These are phyloP conservation scores for Ammodytes dubius DNA, from an alignment of 2,113 vertebrate genomes.

Conservation along the genomic window DNA sequence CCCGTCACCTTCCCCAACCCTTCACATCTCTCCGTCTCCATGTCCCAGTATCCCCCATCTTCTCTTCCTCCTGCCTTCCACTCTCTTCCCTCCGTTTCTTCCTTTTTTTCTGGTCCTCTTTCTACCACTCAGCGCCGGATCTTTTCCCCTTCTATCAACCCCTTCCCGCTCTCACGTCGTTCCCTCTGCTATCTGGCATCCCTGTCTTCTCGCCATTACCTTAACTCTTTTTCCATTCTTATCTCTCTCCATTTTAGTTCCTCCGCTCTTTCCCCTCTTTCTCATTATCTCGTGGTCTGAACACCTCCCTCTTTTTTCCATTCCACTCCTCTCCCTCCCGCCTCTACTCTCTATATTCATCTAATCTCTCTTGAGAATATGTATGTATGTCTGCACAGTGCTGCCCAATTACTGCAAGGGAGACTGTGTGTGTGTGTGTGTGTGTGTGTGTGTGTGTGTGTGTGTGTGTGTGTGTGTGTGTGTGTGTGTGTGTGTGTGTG, in stretches of 20 bases:
- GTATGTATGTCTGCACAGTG: slow-evolving; percentile 70
- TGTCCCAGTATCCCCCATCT: slow-evolving; percentile 30
- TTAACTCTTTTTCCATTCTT: slow-evolving; percentile 60
- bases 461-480: slow-evolving; percentile 20
- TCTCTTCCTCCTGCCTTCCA: slow-evolving; percentile 9
- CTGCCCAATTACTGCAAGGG: slow-evolving; percentile 80
- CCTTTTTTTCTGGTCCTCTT: slow-evolving; percentile 25
- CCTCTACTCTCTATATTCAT: slow-evolving; percentile 68
- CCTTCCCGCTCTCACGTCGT: background rate
- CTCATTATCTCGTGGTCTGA: slow-evolving; percentile 65
- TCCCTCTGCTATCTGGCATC: slow-evolving; percentile 15
- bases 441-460: slow-evolving; percentile 52
- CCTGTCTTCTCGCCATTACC: slow-evolving; percentile 31
- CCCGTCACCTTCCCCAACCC: slow-evolving; percentile 19
- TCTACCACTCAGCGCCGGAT: background rate
- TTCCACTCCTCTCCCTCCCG: slow-evolving; percentile 42
- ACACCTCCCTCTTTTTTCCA: slow-evolving; percentile 67
- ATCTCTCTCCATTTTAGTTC: slow-evolving; percentile 53
- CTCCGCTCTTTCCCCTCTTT: slow-evolving; percentile 40
- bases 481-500: slow-evolving; percentile 23
- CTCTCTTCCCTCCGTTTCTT: slow-evolving; percentile 14
- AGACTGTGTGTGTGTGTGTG: slow-evolving; percentile 42
- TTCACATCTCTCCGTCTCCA: background rate
- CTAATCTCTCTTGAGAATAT: slow-evolving; percentile 72
- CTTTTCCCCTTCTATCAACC: background rate